Evolutionary conservation across 2,113 vertebrate species (phyloP).

Genomic region (Malurus melanocephalus): DNA sequence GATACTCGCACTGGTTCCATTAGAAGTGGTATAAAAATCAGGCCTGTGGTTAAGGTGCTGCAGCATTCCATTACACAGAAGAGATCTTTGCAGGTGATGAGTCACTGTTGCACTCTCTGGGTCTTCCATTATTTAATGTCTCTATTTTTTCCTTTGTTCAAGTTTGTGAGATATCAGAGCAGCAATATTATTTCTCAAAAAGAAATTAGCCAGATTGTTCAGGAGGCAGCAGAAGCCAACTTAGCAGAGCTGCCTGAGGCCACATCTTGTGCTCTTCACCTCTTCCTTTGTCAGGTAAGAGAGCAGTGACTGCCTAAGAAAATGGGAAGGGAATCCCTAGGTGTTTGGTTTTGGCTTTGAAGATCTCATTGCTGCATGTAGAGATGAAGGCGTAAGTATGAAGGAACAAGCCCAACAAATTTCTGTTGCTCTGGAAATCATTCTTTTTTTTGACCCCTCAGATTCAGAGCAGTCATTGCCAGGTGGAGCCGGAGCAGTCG

Average conservation of each 20-base stretch:
- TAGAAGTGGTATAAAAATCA: conserved; percentile 1
- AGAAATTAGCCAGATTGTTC: conserved; percentile 78
- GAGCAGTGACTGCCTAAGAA: neutral
- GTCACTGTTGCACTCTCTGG: neutral
- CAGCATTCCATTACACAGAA: neutral
- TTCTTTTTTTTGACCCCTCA: conserved; percentile 9
- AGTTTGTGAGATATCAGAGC: conserved; percentile 82
- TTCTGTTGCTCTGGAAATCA: neutral
- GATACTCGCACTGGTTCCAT: neutral
- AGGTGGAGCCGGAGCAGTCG: conserved; percentile 26
- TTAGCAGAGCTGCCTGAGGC: conserved; percentile 73
- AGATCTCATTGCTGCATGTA: neutral
- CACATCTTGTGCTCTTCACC: conserved; percentile 70
- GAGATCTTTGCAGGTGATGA: neutral
- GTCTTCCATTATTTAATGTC: neutral
- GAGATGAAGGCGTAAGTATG: neutral
- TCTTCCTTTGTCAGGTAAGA: conserved; percentile 84
- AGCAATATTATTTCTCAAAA: conserved; percentile 69
- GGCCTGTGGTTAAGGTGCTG: neutral
- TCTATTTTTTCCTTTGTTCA: neutral
- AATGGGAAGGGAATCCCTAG: neutral
- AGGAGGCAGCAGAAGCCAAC: conserved; percentile 70
- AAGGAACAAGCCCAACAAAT: neutral
- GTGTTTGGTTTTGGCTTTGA: neutral
- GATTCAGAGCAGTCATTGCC: conserved; percentile 60